A percentile compares a stretch with the other conserved stretches of the same genome.
Conservation (phyloP, 1,140 invertebrate species). For the Dendrolimus punctatus region DNA sequence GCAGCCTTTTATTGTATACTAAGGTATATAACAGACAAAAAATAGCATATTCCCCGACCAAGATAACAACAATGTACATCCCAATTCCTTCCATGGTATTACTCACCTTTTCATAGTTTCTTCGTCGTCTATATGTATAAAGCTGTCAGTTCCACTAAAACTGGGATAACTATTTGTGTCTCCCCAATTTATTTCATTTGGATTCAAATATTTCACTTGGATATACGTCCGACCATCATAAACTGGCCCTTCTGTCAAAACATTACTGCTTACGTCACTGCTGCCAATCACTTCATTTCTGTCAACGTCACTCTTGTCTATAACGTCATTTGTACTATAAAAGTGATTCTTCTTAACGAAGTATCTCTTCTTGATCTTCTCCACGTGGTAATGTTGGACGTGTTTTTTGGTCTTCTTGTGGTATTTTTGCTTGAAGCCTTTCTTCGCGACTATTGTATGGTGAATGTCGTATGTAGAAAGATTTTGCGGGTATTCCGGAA, state of each 20-base stretch:
- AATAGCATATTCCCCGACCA: too few species aligned
- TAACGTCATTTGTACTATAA: not conserved
- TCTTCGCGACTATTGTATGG: conserved; percentile 55
- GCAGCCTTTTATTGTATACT: too few species aligned
- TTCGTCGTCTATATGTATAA: conserved; percentile 84
- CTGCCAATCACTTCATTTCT: not conserved
- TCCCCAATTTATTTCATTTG: conserved; percentile 56
- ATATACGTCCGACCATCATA: conserved; percentile 57
- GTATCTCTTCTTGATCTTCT: conserved; percentile 51
- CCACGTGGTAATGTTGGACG: conserved; percentile 22
- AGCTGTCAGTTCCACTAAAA: conserved; percentile 81
- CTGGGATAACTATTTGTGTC: conserved; percentile 72
- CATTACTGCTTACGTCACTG: not conserved
- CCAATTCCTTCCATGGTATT: not conserved
- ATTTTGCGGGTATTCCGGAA: conserved; percentile 34
- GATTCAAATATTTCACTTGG: conserved; percentile 56
- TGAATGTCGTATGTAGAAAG: conserved; percentile 36
- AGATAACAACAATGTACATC: not conserved
- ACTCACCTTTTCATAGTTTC: conserved; percentile 78
- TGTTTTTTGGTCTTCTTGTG: conserved; percentile 45
- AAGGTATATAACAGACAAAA: too few species aligned
- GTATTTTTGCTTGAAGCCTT: conserved; percentile 47
- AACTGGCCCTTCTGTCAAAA: conserved; percentile 5
- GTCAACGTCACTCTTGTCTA: too few species aligned
- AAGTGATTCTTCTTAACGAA: conserved; percentile 35